These are phyloP conservation scores for Albula glossodonta DNA, from an alignment of 2,113 vertebrate genomes.

Conservation along the genomic window DNA sequence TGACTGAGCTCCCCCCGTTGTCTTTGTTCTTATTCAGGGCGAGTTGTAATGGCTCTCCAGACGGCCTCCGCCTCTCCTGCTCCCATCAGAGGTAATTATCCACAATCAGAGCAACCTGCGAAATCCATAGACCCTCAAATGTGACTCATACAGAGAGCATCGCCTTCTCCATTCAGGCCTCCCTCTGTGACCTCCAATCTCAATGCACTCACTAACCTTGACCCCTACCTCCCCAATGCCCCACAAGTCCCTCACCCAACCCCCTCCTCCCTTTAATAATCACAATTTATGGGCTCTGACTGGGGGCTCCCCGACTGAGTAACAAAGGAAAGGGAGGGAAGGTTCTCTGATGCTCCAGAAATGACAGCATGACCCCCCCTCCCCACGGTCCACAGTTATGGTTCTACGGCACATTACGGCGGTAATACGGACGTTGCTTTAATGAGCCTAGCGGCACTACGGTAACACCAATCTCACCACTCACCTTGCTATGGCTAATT, in stretches of 20 bases:
- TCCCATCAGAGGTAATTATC: constrained; percentile 45
- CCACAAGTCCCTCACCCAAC: too few relatives aligned
- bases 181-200: background rate
- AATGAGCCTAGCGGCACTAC: background rate
- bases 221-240: background rate
- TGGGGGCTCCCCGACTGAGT: background rate
- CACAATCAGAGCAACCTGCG: constrained; percentile 37
- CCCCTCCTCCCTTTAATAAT: background rate
- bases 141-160: constrained; percentile 8
- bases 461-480: background rate
- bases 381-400: too few relatives aligned
- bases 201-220: constrained; percentile 30
- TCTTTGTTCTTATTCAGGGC: constrained; percentile 5
- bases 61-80: constrained; percentile 14
- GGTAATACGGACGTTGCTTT: background rate
- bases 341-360: background rate
- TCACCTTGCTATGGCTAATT: background rate
- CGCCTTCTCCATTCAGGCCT: constrained; percentile 16
- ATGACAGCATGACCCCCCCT: too few relatives aligned
- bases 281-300: background rate
- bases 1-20: background rate
- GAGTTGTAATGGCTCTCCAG: constrained; percentile 38
- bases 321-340: background rate
- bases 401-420: too few relatives aligned
- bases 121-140: constrained; percentile 40